These are phyloP conservation scores for Rhea pennata DNA, from an alignment of 2,113 vertebrate species.

Conservation along the genomic window DNA sequence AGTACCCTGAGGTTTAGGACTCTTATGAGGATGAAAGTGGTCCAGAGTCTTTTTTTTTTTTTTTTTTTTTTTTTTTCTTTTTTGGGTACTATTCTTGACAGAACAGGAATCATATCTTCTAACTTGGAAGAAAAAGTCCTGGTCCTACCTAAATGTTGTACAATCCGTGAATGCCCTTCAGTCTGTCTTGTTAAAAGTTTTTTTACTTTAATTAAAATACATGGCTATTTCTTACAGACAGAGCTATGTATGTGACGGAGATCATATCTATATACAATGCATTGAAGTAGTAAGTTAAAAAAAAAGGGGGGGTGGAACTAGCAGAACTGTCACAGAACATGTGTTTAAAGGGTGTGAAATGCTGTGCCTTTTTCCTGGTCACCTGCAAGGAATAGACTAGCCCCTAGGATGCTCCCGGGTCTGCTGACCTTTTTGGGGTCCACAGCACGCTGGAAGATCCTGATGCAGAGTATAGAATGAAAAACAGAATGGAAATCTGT, in stretches of 20 bases:
- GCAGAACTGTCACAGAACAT: neutral
- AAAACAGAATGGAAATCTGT: neutral
- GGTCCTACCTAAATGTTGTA: neutral
- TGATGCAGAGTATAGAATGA: neutral
- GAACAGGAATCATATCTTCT: neutral
- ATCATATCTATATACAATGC: neutral
- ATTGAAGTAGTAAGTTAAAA: neutral
- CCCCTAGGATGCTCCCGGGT: neutral
- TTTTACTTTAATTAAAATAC: neutral
- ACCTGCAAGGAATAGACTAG: neutral
- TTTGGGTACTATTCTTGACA: neutral
- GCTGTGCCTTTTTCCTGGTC: neutral
- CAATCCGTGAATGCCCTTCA: neutral
- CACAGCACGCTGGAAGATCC: neutral
- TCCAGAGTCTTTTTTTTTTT: neutral
- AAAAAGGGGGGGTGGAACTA: neutral
- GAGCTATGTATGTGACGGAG: neutral
- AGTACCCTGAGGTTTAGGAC: neutral
- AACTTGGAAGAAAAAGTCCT: neutral
- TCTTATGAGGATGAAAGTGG: neutral
- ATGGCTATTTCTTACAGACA: neutral
- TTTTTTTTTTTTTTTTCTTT: neutral
- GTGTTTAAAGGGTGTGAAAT: neutral
- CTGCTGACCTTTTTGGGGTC: rapidly evolving
- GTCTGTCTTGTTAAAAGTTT: neutral